phyloP scores from a whole-genome alignment of 2,888 invertebrate species.

The Drosophila kuntzei region DNA sequence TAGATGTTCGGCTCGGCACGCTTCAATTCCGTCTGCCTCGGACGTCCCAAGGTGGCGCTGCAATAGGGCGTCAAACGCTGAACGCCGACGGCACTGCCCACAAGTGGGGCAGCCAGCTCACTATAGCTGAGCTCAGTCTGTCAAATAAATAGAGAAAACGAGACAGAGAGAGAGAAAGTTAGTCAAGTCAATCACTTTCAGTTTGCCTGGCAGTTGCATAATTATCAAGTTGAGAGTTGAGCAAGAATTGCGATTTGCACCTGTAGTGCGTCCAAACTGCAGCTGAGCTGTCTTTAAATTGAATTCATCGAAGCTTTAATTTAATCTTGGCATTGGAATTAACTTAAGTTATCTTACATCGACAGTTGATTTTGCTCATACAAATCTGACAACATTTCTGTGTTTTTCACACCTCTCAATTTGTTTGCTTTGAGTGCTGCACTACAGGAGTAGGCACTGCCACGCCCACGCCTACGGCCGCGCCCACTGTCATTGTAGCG shows the following conservation, averaged over 20 bases:
- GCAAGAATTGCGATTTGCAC: not conserved
- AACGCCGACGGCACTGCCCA: constrained; percentile 68
- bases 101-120: constrained; percentile 78
- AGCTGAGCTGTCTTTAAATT: not conserved
- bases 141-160: not conserved
- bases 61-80: constrained; percentile 84
- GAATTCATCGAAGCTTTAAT: not conserved
- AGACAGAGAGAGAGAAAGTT: not conserved
- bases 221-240: constrained; percentile 20
- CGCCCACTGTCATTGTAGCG: constrained; percentile 36
- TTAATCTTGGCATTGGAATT: not conserved
- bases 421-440: constrained; percentile 15
- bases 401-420: constrained; percentile 41
- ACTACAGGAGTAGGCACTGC: constrained; percentile 28
- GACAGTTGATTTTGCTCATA: not conserved
- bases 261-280: not conserved
- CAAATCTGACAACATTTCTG: constrained; percentile 2
- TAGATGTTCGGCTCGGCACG: constrained; percentile 85
- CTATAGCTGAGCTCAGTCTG: constrained; percentile 85
- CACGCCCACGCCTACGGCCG: constrained; percentile 49
- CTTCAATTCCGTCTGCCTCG: constrained; percentile 84
- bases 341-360: not conserved
- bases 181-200: constrained; percentile 46
- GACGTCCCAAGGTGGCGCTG: constrained; percentile 85
- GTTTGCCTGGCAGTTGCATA: constrained; percentile 34